Percentiles rank a stretch among this genome's conserved stretches.
Evolutionary conservation across 2,888 invertebrate genomes (phyloP).

Genomic region (Cheilosia grossa): DNA sequence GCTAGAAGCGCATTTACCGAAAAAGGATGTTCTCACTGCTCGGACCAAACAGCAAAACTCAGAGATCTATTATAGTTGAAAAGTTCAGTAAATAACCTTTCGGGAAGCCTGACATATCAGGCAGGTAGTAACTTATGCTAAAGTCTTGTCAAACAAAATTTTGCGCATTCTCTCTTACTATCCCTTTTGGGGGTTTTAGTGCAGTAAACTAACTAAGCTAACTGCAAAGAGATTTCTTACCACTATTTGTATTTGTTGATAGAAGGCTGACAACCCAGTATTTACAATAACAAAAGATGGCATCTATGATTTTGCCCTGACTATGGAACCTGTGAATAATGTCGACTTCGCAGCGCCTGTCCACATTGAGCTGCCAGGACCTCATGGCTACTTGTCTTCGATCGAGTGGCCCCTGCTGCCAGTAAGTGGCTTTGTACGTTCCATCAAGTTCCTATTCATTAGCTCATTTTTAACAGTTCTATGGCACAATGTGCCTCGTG

Average conservation of each 20-base stretch:
- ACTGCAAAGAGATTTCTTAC: not conserved
- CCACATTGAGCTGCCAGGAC: slow-evolving; percentile 89
- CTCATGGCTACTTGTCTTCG: slow-evolving; percentile 93
- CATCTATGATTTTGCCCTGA: slow-evolving; percentile 87
- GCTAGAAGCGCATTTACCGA: no score
- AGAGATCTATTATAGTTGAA: no score
- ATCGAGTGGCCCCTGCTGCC: slow-evolving; percentile 94
- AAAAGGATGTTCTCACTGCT: no score
- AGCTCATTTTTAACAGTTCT: slow-evolving; percentile 86
- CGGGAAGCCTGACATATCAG: no score
- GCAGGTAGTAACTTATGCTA: no score
- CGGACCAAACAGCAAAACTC: no score
- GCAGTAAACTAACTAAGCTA: no score
- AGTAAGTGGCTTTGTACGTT: slow-evolving; percentile 83
- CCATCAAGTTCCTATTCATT: not conserved
- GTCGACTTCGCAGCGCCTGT: slow-evolving; percentile 85
- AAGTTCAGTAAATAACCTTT: no score
- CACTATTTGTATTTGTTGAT: slow-evolving; percentile 32
- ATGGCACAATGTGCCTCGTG: slow-evolving; percentile 93
- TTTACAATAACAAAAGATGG: slow-evolving; percentile 88
- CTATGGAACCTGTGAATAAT: slow-evolving; percentile 82
- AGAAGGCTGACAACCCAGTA: slow-evolving; percentile 84
- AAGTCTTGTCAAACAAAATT: no score
- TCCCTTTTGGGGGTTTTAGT: no score
- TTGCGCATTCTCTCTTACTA: no score